Evolutionary conservation across 2,888 invertebrate genomes (phyloP).

Genomic region (Dicranocentrus wangi): DNA sequence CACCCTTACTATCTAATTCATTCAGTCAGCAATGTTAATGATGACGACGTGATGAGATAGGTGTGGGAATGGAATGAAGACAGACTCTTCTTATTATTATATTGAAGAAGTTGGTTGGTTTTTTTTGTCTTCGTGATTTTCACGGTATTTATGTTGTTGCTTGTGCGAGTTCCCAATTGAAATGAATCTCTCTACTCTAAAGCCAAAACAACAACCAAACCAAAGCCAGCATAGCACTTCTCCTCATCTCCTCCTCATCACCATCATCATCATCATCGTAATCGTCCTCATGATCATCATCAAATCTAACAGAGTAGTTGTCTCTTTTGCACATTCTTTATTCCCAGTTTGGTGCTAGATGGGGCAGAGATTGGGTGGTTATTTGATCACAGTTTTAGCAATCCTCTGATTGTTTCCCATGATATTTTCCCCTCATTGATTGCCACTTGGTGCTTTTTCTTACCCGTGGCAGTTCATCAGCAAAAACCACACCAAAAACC

Average conservation of each 20-base stretch:
- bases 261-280: background rate
- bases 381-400: conserved; percentile 40
- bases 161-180: background rate
- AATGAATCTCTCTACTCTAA: too few relatives aligned
- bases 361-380: background rate
- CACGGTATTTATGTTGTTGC: conserved; percentile 1
- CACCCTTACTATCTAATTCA: conserved; percentile 44
- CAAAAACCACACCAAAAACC: conserved; percentile 45
- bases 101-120: too few relatives aligned
- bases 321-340: conserved; percentile 7
- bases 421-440: conserved; percentile 29
- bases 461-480: conserved; percentile 64
- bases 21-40: conserved; percentile 29
- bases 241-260: conserved; percentile 3
- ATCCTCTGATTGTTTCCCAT: conserved; percentile 27
- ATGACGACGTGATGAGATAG: conserved; percentile 37
- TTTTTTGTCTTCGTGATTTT: conserved; percentile 1
- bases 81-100: background rate
- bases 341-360: background rate
- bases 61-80: conserved; percentile 40
- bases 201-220: too few relatives aligned
- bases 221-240: background rate
- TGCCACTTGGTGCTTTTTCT: conserved; percentile 50
- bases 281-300: background rate
- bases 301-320: background rate